Percentiles rank a stretch among this genome's conserved stretches.
Conservation (phyloP, 2,113 vertebrate species). For the Sinocyclocheilus grahami region DNA sequence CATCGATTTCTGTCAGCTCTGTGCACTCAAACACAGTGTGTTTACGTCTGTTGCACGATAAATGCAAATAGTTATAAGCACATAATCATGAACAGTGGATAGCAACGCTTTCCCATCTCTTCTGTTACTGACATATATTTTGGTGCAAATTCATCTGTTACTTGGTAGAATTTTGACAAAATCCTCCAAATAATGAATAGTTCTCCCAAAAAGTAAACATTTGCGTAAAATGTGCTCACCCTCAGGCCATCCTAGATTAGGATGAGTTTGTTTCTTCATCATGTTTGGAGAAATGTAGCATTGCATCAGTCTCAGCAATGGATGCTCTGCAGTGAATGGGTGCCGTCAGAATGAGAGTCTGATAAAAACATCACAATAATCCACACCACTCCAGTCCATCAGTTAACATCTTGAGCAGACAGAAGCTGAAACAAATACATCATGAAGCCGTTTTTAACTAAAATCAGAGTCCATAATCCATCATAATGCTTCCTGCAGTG, state of each 20-base stretch:
- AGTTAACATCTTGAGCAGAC: background rate
- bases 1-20: background rate
- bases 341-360: too few relatives aligned
- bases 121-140: background rate
- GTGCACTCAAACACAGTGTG: background rate
- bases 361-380: background rate
- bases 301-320: background rate
- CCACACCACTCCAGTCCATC: background rate
- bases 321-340: background rate
- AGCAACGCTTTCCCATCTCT: too few relatives aligned
- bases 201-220: too few relatives aligned
- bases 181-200: too few relatives aligned
- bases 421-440: too few relatives aligned
- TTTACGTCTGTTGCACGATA: background rate
- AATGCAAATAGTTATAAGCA: background rate
- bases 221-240: too few relatives aligned
- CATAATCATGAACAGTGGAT: background rate
- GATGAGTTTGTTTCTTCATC: background rate
- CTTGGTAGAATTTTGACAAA: too few relatives aligned
- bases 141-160: too few relatives aligned
- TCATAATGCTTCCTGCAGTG: background rate
- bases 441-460: too few relatives aligned
- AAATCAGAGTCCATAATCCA: background rate
- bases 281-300: background rate
- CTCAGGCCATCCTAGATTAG: too few relatives aligned